Percentiles rank a stretch among this genome's conserved stretches.
Evolutionary conservation across 2,888 invertebrate species (phyloP).

Genomic region (Oscheius sp.): DNA sequence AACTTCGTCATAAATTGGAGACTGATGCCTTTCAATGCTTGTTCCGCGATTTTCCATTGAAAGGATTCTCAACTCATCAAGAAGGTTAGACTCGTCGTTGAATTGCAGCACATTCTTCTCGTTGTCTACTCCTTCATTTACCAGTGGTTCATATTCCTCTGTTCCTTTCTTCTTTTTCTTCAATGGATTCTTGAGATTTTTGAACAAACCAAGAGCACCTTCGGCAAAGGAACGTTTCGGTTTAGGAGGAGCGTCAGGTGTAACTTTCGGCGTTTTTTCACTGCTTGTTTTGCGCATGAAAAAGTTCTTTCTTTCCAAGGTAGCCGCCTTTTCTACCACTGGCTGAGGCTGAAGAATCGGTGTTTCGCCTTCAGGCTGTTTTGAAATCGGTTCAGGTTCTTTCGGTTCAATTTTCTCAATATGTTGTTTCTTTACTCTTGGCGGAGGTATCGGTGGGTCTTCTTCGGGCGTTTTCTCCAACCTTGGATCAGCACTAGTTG

Average conservation of each 20-base stretch:
- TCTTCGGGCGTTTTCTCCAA: not conserved
- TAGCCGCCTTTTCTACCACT: not conserved
- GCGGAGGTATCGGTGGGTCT: conserved; percentile 24
- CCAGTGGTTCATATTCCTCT: conserved; percentile 30
- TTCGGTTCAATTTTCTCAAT: not conserved
- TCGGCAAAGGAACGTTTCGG: conserved; percentile 32
- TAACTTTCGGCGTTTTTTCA: not conserved
- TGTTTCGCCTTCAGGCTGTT: not conserved
- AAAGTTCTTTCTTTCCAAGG: conserved; percentile 21
- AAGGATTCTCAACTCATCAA: conserved; percentile 22
- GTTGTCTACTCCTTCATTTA: conserved; percentile 3
- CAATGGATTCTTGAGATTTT: conserved; percentile 34
- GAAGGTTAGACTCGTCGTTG: conserved; percentile 15
- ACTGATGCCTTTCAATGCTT: not conserved
- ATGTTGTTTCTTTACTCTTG: conserved; percentile 5
- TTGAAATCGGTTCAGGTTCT: not conserved
- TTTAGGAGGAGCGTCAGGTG: conserved; percentile 18
- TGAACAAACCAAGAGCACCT: conserved; percentile 22
- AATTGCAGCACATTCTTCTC: conserved; percentile 5
- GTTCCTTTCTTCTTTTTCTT: conserved; percentile 9
- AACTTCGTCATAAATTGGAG: conserved; percentile 22
- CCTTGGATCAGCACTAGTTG: conserved; percentile 25
- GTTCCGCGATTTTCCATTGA: not conserved
- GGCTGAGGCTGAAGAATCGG: not conserved
- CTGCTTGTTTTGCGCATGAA: conserved; percentile 22